Evolutionary conservation across 2,113 vertebrate species (phyloP).

Genomic region (Tragelaphus scriptus): DNA sequence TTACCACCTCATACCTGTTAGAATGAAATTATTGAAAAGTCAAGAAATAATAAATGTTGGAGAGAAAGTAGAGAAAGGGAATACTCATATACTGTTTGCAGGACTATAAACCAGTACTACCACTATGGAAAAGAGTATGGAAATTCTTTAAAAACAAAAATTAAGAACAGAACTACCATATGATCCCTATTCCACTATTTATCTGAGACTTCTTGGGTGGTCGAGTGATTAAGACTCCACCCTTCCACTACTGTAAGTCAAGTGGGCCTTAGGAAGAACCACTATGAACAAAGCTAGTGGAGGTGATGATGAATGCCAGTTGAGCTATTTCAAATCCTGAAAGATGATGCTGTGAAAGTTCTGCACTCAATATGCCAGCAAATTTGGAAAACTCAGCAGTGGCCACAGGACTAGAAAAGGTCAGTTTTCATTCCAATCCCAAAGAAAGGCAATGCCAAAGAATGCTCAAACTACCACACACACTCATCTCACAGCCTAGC

Average conservation of each 20-base stretch:
- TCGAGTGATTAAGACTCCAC: neutral
- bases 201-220: neutral
- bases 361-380: neutral
- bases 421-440: neutral
- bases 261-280: neutral
- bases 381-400: neutral
- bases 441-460: neutral
- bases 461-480: neutral
- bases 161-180: neutral
- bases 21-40: neutral
- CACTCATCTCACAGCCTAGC: accelerated
- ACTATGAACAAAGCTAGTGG: accelerated
- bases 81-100: neutral
- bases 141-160: neutral
- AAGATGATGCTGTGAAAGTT: neutral
- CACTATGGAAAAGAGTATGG: neutral
- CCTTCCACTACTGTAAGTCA: neutral
- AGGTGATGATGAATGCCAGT: neutral
- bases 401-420: neutral
- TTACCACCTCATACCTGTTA: neutral
- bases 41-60: neutral
- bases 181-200: neutral
- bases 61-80: neutral
- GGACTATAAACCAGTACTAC: neutral
- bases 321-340: neutral